These are phyloP conservation scores for Oncorhynchus masou DNA, from an alignment of 2,113 vertebrate genomes.

Conservation along the genomic window DNA sequence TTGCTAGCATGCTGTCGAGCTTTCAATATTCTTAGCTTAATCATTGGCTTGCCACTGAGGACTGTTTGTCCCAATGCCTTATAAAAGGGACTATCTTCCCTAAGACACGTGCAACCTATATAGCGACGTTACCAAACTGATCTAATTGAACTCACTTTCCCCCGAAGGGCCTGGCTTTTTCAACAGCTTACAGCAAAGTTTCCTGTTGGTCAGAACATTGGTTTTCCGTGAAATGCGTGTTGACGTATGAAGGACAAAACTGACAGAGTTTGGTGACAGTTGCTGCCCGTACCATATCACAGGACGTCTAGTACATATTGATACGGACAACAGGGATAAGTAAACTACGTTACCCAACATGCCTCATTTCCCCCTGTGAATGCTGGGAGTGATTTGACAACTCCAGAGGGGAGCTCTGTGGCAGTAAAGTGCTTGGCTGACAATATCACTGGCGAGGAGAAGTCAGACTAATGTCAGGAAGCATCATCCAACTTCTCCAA, in stretches of 20 bases:
- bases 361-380: constrained; percentile 11
- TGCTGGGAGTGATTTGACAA: constrained; percentile 16
- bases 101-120: constrained; percentile 40
- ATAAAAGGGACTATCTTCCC: constrained; percentile 30
- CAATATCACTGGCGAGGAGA: not conserved
- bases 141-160: constrained; percentile 20
- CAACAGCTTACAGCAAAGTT: constrained; percentile 21
- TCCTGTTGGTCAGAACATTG: constrained; percentile 45
- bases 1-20: constrained; percentile 15
- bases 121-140: constrained; percentile 42
- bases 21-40: no score
- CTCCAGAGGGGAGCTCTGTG: not conserved
- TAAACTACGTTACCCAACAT: constrained; percentile 42
- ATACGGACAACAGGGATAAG: not conserved
- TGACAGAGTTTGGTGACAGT: constrained; percentile 26
- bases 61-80: no score
- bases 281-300: constrained; percentile 9
- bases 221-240: constrained; percentile 47
- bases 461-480: constrained; percentile 35
- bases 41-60: no score
- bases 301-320: not conserved
- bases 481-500: constrained; percentile 31
- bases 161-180: constrained; percentile 32
- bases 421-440: no score
- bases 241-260: constrained; percentile 47